A percentile compares a stretch with the other conserved stretches of the same genome.
These are phyloP conservation scores for Aphrophora alni DNA, from an alignment of 2,888 invertebrate species.

Conservation along the genomic window DNA sequence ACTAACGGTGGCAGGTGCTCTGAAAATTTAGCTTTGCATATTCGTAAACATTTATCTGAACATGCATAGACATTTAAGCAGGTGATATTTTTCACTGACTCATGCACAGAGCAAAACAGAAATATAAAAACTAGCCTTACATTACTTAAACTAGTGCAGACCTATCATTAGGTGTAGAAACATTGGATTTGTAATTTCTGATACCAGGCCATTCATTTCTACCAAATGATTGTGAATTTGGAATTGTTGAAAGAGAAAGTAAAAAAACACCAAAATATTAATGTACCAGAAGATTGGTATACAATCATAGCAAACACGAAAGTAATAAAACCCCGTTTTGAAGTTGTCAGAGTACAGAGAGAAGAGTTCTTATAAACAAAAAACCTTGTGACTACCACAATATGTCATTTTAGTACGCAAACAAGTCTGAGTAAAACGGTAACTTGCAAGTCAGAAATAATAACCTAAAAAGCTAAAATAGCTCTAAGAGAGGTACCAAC, in stretches of 20 bases:
- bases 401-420: too few relatives aligned
- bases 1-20: conserved; percentile 37
- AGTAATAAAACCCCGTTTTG: neutral
- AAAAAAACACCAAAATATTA: neutral
- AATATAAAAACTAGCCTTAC: conserved; percentile 2
- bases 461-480: too few relatives aligned
- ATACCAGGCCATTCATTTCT: conserved; percentile 10
- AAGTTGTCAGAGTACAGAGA: neutral
- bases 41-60: conserved; percentile 14
- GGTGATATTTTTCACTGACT: conserved; percentile 14
- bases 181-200: conserved; percentile 17
- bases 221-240: conserved; percentile 9
- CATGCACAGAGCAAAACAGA: conserved; percentile 23
- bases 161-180: neutral
- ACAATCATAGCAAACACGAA: neutral
- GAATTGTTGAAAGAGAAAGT: neutral
- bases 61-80: neutral
- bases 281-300: conserved; percentile 6
- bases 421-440: too few relatives aligned
- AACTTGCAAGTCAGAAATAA: too few relatives aligned
- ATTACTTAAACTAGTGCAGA: neutral
- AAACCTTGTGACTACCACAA: too few relatives aligned
- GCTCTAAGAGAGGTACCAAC: too few relatives aligned
- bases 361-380: neutral
- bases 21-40: conserved; percentile 10